Evolutionary conservation across 2,113 vertebrate genomes (phyloP), one percentile per base, ranked within the genome.

Genomic region (Trogon melanurus): DNA sequence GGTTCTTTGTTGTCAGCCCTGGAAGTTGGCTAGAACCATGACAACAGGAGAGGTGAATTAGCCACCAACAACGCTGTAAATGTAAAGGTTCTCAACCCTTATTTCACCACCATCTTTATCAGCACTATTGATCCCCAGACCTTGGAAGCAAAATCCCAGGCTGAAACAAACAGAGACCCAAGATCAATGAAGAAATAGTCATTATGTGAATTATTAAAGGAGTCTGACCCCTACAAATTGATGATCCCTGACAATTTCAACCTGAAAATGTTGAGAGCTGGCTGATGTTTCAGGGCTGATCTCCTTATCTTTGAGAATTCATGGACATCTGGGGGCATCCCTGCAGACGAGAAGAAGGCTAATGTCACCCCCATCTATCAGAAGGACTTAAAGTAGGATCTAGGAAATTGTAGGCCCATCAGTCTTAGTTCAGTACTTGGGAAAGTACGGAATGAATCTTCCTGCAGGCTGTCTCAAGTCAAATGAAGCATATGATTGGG

Each of bases 11-110:
- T 41, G 41, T 41, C 41, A 41, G 41, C 11, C 41, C 41, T 41
- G 41, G 11, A 41, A 4, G 13, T 41, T 41, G 41, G 13, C 13
- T 41, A 41, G 41, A 41, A 41, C 41, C 41, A 41, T 41, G 10
- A 41, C 41, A 41, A 41, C 41, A 60, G 8, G 38, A 34, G 29
- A 41, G 21, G 25, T 27, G 5, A 58, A 53, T 48, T 92, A 58
- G 25, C 26, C 4, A 53, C 5, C 57, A 76, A 5, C 15, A 71
- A 7, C 8, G 11, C 4, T 41, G 21, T 53, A 65, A 30, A 71
- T 12, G 32, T 6, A 38, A 13, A 54, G 3, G 11, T 48, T 60
- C n/a, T 47, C 50, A 60, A 11, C 0, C 0, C 4, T 53, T 71
- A 12, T 12, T 75, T 38, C 30, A 51, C 13, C 25, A 41, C 41